A percentile compares a stretch with the other conserved stretches of the same genome.
phyloP scores from a whole-genome alignment of 2,113 vertebrate genomes.

The Cryptotis parvus region DNA sequence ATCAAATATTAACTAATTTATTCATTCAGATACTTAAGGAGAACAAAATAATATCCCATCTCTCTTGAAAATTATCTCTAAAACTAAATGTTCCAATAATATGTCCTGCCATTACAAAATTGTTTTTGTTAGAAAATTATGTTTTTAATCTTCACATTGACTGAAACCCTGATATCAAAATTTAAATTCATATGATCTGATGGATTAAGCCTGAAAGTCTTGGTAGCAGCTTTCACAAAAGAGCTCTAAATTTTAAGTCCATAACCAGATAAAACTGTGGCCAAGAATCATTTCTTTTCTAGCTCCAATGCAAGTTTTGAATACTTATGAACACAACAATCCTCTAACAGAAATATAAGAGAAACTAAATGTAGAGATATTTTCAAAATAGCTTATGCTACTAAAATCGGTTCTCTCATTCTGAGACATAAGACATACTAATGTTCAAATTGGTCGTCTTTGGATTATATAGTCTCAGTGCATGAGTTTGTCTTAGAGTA shows the following conservation, averaged over 20 bases:
- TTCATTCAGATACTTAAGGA: conserved; percentile 22
- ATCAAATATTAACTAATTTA: conserved; percentile 34
- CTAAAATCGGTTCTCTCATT: conserved; percentile 17
- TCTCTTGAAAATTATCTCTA: neutral
- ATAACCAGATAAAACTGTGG: conserved; percentile 50
- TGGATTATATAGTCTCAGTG: neutral
- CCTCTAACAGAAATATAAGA: conserved; percentile 57
- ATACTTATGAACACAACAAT: conserved; percentile 61
- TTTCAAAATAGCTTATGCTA: conserved; percentile 3
- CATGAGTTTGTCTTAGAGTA: neutral
- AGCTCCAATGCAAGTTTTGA: conserved; percentile 56
- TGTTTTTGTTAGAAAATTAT: conserved; percentile 5
- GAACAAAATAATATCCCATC: conserved; percentile 15
- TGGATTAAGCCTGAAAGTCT: conserved; percentile 12
- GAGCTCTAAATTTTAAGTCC: conserved; percentile 55
- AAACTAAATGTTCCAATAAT: conserved; percentile 6
- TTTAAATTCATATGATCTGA: neutral
- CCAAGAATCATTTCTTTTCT: conserved; percentile 64
- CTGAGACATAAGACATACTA: neutral
- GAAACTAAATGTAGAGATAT: conserved; percentile 36
- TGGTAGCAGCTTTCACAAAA: conserved; percentile 25
- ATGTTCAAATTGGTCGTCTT: neutral
- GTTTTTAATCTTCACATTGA: conserved; percentile 10
- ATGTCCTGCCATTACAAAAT: neutral
- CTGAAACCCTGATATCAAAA: conserved; percentile 26